phyloP scores from a whole-genome alignment of 2,888 invertebrate genomes.

The Dastarcus helophoroides region DNA sequence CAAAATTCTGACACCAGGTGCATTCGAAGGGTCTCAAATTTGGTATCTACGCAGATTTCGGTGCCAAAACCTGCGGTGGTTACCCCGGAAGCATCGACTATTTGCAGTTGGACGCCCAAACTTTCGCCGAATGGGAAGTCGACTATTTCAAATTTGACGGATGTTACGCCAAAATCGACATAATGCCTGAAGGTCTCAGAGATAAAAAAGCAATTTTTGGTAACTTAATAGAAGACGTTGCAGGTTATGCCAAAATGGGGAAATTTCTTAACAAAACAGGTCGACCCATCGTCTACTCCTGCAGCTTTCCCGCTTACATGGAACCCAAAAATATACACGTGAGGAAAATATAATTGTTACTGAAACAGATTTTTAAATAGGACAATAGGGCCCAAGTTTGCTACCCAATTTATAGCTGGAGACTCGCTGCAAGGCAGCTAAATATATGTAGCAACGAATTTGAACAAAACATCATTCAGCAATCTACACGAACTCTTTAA shows the following conservation, averaged over 20 bases:
- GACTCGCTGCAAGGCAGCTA: too few relatives aligned
- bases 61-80: conserved; percentile 63
- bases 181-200: conserved; percentile 39
- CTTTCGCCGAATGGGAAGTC: conserved; percentile 68
- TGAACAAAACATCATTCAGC: too few relatives aligned
- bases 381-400: too few relatives aligned
- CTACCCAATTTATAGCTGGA: too few relatives aligned
- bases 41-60: conserved; percentile 74
- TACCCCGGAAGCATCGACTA: conserved; percentile 63
- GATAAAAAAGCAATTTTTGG: neutral
- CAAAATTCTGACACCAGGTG: conserved; percentile 38
- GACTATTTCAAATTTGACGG: conserved; percentile 78
- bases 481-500: too few relatives aligned
- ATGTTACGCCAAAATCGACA: conserved; percentile 50
- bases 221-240: conserved; percentile 2
- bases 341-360: neutral
- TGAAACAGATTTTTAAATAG: too few relatives aligned
- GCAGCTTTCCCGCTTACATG: conserved; percentile 70
- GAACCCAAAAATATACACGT: conserved; percentile 33
- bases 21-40: conserved; percentile 64
- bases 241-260: conserved; percentile 59
- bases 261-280: conserved; percentile 54
- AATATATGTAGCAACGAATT: too few relatives aligned
- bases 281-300: conserved; percentile 61
- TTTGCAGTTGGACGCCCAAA: conserved; percentile 55